Conservation (phyloP, 1,140 invertebrate species). For the Drosophila fuyamai region DNA sequence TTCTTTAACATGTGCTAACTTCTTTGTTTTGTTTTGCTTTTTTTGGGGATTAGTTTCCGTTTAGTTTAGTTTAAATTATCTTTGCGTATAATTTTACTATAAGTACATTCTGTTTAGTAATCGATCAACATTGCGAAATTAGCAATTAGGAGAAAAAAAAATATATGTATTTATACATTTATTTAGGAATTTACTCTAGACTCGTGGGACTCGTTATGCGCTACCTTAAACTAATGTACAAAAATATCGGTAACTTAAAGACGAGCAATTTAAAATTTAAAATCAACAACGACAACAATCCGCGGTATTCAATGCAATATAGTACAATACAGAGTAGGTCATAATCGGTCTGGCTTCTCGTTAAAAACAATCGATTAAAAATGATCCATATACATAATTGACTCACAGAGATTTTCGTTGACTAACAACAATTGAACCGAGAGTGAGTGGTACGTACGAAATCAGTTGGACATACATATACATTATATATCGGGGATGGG, state of each 20-base stretch:
- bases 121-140: conserved; percentile 48
- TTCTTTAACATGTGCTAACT: conserved; percentile 75
- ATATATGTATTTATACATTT: conserved; percentile 40
- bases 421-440: conserved; percentile 47
- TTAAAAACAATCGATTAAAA: conserved; percentile 45
- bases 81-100: conserved; percentile 53
- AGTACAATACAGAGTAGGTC: conserved; percentile 41
- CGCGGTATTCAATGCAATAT: conserved; percentile 47
- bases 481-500: conserved; percentile 4
- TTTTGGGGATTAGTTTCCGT: conserved; percentile 20
- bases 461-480: conserved; percentile 12
- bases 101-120: conserved; percentile 41
- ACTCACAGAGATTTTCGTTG: conserved; percentile 74
- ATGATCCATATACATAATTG: conserved; percentile 70
- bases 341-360: conserved; percentile 3
- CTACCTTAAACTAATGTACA: conserved; percentile 77
- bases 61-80: conserved; percentile 47
- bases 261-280: conserved; percentile 67
- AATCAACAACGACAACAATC: conserved; percentile 68
- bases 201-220: conserved; percentile 55
- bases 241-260: conserved; percentile 77
- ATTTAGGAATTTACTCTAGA: conserved; percentile 50
- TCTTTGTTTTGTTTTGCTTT: conserved; percentile 22
- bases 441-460: conserved; percentile 27
- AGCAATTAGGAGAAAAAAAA: conserved; percentile 51